Evolutionary conservation across 2,113 vertebrate species (phyloP), one percentile per base, ranked within the genome.

Genomic region (Hippocampus guttulatus): DNA sequence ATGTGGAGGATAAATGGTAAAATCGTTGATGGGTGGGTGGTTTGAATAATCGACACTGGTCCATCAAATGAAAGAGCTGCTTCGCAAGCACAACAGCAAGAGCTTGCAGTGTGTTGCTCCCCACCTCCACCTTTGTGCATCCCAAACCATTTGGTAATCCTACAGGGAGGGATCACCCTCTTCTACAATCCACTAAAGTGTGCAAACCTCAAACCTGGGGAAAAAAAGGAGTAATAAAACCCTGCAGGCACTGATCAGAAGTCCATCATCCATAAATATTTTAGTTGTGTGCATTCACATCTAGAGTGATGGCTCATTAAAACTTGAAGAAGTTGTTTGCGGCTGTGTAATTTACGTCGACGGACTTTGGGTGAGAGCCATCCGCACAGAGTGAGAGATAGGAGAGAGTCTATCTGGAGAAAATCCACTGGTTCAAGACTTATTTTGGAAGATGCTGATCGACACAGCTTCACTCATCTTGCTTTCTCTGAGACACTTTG

Each of bases 191-290:
- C 69, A 81, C 74, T 79, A 80, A 83, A 74, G 81, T 68, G 66
- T 30, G 18, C 74, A 82, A 81, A 80, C 73, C 81, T 84, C 73
- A 55, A 69, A 83, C 83, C 84, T 64, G 63, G 9, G 38, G 14
- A 40, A 76, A 64, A 62, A 76, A 81, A 68, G 60, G 69, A 81
- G 76, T 89, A 89, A 90, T 88, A 84, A 89, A 71, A 79, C 88
- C 87, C 86, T 83, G 71, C 70, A 78, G 89, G 90, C 80, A 77
- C 68, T 25, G 67, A 84, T 85, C 78, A 80, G 74, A 84, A 79
- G 81, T 86, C 82, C 82, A 75, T 60, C 38, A 30, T 14, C 78
- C 84, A 88, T 90, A 67, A 90, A 90, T 89, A 87, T 90, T 88
- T 89, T 62, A 89, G 86, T 60, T 66, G 38, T 75, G 77, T 74